Percentiles rank a stretch among this genome's conserved stretches.
Conservation (phyloP, 2,113 vertebrate genomes). For the Salminus brasiliensis region DNA sequence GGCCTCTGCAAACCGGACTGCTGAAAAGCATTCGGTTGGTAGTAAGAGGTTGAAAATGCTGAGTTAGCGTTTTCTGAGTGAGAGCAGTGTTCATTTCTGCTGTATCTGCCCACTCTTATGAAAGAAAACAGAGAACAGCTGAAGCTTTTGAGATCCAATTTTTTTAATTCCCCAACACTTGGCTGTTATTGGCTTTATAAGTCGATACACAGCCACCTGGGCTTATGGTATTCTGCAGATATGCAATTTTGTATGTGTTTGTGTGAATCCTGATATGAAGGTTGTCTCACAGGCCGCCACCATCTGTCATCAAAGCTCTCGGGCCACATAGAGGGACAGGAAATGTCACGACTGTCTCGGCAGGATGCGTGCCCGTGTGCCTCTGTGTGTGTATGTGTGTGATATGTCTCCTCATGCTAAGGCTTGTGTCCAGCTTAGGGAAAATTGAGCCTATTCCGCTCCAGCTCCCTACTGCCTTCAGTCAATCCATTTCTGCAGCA, state of each 20-base stretch:
- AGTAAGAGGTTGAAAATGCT: not conserved
- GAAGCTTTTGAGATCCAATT: not conserved
- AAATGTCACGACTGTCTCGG: conserved; percentile 51
- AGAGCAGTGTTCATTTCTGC: not conserved
- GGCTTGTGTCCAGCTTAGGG: conserved; percentile 10
- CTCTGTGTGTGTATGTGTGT: conserved; percentile 9
- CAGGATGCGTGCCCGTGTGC: not conserved
- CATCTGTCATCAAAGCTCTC: conserved; percentile 49
- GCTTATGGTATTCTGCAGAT: not conserved
- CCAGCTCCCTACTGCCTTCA: conserved; percentile 5
- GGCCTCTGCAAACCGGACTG: not conserved
- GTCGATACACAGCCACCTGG: conserved; percentile 5
- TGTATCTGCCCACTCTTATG: not conserved
- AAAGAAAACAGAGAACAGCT: not conserved
- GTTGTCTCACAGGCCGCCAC: conserved; percentile 39
- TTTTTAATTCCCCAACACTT: not conserved
- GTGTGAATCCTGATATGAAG: conserved; percentile 15
- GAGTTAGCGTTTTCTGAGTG: not conserved
- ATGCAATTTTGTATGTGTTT: conserved; percentile 10
- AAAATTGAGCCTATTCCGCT: conserved; percentile 15
- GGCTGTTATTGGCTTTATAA: not conserved
- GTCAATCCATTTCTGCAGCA: not conserved
- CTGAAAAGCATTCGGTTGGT: not conserved
- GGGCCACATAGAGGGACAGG: conserved; percentile 38
- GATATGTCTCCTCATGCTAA: not conserved